These are phyloP conservation scores for Argya squamiceps DNA, from an alignment of 2,797 vertebrate genomes.

Conservation along the genomic window DNA sequence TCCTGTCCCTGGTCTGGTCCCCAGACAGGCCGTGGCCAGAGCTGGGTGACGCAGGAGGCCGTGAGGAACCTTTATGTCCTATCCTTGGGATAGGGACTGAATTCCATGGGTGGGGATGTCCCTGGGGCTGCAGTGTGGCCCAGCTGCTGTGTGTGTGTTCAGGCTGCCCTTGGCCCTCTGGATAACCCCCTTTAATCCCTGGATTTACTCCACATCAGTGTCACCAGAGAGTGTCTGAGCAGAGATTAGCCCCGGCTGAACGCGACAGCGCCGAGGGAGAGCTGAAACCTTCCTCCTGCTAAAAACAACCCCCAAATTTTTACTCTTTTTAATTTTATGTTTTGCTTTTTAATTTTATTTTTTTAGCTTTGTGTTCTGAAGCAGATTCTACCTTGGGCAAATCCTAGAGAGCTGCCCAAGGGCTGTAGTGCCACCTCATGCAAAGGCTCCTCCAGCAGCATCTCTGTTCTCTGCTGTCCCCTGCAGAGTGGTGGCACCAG, in stretches of 20 bases:
- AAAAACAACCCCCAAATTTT: background rate
- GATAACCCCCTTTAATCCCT: background rate
- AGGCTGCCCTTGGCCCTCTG: slow-evolving; percentile 12
- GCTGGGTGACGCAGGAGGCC: background rate
- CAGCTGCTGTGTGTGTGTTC: background rate
- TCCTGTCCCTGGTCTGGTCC: background rate
- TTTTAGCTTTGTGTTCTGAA: background rate
- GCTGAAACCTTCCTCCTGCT: fast-evolving
- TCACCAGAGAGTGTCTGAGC: background rate
- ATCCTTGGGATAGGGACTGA: background rate
- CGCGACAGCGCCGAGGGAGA: fast-evolving
- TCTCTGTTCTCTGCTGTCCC: background rate
- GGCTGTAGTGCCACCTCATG: fast-evolving
- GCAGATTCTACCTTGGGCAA: background rate
- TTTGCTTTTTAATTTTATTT: no score
- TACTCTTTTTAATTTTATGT: no score
- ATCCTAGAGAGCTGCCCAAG: background rate
- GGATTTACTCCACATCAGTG: background rate
- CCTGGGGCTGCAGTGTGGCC: background rate
- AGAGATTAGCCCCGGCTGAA: background rate
- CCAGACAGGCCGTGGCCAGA: no score
- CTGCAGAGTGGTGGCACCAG: fast-evolving
- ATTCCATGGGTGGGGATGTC: fast-evolving
- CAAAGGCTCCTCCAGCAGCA: background rate
- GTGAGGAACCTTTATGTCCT: fast-evolving